Conservation (phyloP, 2,888 invertebrate species). For the Chouioia cunea region DNA sequence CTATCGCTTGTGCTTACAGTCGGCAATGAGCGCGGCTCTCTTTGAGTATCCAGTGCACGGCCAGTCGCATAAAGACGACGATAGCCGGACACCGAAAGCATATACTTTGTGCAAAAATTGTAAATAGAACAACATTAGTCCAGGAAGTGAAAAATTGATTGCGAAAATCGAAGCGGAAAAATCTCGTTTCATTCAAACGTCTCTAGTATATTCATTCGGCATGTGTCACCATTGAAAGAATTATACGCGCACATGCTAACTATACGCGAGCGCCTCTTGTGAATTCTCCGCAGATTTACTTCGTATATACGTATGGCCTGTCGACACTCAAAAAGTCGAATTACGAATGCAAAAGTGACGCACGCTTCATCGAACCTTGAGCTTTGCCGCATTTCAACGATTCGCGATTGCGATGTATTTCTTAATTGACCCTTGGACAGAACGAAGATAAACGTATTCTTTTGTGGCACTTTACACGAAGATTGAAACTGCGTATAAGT, state of each 20-base stretch:
- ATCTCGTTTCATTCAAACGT: neutral
- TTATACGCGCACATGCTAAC: too few species aligned
- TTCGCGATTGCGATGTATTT: constrained; percentile 26
- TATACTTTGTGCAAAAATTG: too few species aligned
- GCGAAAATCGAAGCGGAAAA: constrained; percentile 31
- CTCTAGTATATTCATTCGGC: too few species aligned
- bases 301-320: too few species aligned
- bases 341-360: constrained; percentile 25
- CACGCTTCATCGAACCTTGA: constrained; percentile 35
- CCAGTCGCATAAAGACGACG: neutral
- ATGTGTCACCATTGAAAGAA: too few species aligned
- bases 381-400: constrained; percentile 16
- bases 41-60: neutral
- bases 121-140: neutral
- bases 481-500: too few species aligned
- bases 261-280: too few species aligned
- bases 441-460: too few species aligned
- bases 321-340: constrained; percentile 6
- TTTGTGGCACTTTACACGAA: too few species aligned
- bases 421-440: constrained; percentile 23
- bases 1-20: neutral
- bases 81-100: neutral
- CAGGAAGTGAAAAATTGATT: constrained; percentile 34
- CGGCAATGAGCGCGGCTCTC: constrained; percentile 5
- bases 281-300: too few species aligned